These are phyloP conservation scores for Dicyrtoma fusca DNA, from an alignment of 2,888 invertebrate species.

Conservation along the genomic window DNA sequence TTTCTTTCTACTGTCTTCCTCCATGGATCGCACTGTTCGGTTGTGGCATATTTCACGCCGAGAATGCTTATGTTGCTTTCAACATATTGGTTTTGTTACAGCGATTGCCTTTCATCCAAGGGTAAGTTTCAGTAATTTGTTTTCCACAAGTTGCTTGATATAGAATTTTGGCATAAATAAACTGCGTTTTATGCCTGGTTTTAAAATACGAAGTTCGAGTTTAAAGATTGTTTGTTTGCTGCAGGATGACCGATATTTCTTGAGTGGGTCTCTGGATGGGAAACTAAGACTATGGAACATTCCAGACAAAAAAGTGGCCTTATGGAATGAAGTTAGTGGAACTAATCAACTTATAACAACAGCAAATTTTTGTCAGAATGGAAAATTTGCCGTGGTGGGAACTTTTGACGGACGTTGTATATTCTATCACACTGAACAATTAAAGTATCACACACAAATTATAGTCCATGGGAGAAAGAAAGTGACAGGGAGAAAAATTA, in stretches of 20 bases:
- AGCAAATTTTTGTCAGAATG: conserved; percentile 89
- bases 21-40: conserved; percentile 97
- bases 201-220: no score
- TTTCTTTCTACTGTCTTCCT: conserved; percentile 95
- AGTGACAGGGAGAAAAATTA: conserved; percentile 91
- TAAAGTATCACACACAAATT: conserved; percentile 97
- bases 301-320: conserved; percentile 97
- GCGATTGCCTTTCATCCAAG: conserved; percentile 98
- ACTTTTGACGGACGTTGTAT: conserved; percentile 98
- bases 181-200: no score
- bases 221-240: conserved; percentile 1
- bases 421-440: conserved; percentile 96
- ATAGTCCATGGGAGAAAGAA: conserved; percentile 95
- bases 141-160: background rate
- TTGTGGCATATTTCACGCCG: conserved; percentile 97
- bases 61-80: conserved; percentile 98
- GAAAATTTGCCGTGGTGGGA: conserved; percentile 96
- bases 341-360: conserved; percentile 93
- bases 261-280: conserved; percentile 96
- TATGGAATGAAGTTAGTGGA: conserved; percentile 97
- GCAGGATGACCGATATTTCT: conserved; percentile 75
- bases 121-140: conserved; percentile 56
- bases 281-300: conserved; percentile 99
- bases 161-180: background rate
- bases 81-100: conserved; percentile 98